Conservation (phyloP, 2,888 invertebrate genomes). For the Ectropis crepuscularia region DNA sequence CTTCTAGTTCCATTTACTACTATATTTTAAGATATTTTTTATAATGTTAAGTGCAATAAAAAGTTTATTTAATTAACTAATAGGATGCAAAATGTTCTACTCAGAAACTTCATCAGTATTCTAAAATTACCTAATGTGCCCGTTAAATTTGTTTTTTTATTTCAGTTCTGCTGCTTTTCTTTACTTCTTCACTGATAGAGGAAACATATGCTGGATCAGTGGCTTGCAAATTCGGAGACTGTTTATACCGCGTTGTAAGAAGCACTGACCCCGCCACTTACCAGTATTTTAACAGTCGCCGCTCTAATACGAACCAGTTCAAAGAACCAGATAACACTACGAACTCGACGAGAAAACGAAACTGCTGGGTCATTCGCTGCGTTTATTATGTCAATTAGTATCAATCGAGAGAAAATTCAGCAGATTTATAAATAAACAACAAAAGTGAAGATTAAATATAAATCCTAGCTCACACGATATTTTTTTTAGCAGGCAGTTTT, state of each 20-base stretch:
- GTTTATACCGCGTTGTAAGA: neutral
- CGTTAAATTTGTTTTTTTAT: neutral
- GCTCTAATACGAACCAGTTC: neutral
- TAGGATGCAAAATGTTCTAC: no score
- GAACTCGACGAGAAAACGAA: neutral
- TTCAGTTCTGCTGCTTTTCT: neutral
- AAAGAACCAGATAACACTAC: neutral
- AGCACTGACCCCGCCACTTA: neutral
- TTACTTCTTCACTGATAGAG: neutral
- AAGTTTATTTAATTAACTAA: no score
- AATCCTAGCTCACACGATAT: neutral
- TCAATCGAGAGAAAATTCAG: no score
- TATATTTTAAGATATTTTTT: no score
- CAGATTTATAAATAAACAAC: neutral
- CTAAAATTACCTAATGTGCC: neutral
- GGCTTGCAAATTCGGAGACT: slow-evolving; percentile 5
- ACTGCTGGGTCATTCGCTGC: slow-evolving; percentile 7
- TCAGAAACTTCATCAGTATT: no score
- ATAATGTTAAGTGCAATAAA: no score
- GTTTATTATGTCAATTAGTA: slow-evolving; percentile 1
- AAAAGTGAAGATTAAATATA: neutral
- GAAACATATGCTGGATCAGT: neutral
- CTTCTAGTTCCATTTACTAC: no score
- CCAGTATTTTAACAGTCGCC: neutral
- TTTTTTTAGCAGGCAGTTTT: no score